These are phyloP conservation scores for Neoascia interrupta DNA, from an alignment of 2,888 invertebrate genomes.

Conservation along the genomic window DNA sequence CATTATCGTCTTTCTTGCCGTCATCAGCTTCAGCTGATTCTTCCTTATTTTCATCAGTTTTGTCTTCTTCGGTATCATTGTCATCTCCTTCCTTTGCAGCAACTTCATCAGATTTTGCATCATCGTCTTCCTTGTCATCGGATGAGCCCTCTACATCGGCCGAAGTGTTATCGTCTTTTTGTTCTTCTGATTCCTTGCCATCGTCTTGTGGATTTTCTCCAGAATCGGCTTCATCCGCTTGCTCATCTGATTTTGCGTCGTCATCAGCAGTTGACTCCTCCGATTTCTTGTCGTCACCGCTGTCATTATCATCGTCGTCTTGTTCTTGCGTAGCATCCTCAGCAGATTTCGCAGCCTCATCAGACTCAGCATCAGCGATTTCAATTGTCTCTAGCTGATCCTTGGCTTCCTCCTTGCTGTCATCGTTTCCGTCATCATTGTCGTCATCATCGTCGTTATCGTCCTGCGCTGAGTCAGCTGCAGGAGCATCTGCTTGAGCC, in stretches of 20 bases:
- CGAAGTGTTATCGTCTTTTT: conserved; percentile 77
- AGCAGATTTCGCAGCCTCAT: conserved; percentile 74
- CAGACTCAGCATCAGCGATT: conserved; percentile 76
- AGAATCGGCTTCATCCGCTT: conserved; percentile 71
- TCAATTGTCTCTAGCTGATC: conserved; percentile 76
- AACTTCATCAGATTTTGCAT: conserved; percentile 34
- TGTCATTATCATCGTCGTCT: conserved; percentile 78
- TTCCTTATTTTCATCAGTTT: conserved; percentile 54
- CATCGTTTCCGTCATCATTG: conserved; percentile 67
- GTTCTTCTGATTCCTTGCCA: conserved; percentile 73
- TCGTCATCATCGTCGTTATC: conserved; percentile 73
- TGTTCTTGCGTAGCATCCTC: conserved; percentile 54
- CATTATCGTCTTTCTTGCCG: conserved; percentile 73
- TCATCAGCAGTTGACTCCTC: conserved; percentile 75
- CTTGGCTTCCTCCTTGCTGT: conserved; percentile 70
- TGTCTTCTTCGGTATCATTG: conserved; percentile 80
- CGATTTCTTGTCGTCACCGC: conserved; percentile 52
- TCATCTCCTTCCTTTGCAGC: conserved; percentile 77
- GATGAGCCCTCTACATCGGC: conserved; percentile 77
- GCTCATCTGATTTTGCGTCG: conserved; percentile 75
- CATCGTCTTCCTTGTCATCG: conserved; percentile 74
- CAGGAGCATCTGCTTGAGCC: conserved; percentile 71
- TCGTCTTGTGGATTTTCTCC: conserved; percentile 61
- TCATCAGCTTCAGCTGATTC: conserved; percentile 71
- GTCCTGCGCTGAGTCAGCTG: conserved; percentile 70